A percentile compares a stretch with the other conserved stretches of the same genome.
Conservation (phyloP, 2,888 invertebrate genomes). For the Drosophila siamana region DNA sequence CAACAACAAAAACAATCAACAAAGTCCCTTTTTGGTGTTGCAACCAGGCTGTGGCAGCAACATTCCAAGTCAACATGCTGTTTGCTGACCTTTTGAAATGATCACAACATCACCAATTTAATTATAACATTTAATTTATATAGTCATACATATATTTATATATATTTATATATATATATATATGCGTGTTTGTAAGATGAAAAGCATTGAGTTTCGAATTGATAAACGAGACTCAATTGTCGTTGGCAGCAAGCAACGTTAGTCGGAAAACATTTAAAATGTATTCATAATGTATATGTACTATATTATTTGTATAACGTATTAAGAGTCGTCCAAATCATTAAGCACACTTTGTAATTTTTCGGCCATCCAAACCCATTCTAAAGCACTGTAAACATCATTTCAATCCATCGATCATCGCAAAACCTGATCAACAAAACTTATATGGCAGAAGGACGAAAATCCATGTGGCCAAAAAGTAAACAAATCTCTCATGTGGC, state of each 20-base stretch:
- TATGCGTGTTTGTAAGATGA: slow-evolving; percentile 18
- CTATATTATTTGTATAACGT: slow-evolving; percentile 17
- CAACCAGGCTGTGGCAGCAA: slow-evolving; percentile 27
- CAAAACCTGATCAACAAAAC: neutral
- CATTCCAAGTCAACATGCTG: slow-evolving; percentile 40
- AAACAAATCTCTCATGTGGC: slow-evolving; percentile 58
- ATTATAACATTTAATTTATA: slow-evolving; percentile 19
- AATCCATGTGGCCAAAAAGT: slow-evolving; percentile 63
- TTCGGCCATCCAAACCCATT: slow-evolving; percentile 30
- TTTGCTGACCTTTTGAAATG: slow-evolving; percentile 5
- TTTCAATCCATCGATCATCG: slow-evolving; percentile 1
- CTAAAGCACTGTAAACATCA: slow-evolving; percentile 31
- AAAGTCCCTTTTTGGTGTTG: slow-evolving; percentile 6
- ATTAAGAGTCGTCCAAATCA: slow-evolving; percentile 24
- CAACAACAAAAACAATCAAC: slow-evolving; percentile 16
- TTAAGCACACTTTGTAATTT: slow-evolving; percentile 48
- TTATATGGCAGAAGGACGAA: slow-evolving; percentile 53
- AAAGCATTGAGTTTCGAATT: slow-evolving; percentile 36
- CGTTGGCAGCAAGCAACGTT: slow-evolving; percentile 14
- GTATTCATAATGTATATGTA: slow-evolving; percentile 33
- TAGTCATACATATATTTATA: neutral
- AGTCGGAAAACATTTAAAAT: slow-evolving; percentile 31
- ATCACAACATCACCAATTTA: slow-evolving; percentile 11
- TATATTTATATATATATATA: slow-evolving; percentile 33
- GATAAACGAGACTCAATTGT: slow-evolving; percentile 29